Conservation (phyloP, 2,888 invertebrate genomes). For the Asteroscopus sphinx region DNA sequence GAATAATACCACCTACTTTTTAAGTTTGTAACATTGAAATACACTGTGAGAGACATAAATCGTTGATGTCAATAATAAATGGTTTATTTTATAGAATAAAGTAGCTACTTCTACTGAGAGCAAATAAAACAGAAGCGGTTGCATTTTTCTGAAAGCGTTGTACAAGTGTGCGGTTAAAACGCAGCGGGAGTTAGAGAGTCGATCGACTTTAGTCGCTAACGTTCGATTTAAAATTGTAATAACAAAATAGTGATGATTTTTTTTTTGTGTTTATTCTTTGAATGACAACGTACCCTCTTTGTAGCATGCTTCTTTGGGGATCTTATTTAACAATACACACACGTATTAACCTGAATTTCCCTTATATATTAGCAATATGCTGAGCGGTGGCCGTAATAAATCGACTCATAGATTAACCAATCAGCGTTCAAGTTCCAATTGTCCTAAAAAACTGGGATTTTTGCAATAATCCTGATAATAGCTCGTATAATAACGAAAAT, state of each 20-base stretch:
- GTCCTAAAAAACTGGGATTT: too few relatives aligned
- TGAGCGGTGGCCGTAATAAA: too few relatives aligned
- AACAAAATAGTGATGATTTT: not conserved
- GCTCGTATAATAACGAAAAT: too few relatives aligned
- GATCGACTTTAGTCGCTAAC: not conserved
- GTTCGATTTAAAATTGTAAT: not conserved
- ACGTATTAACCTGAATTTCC: too few relatives aligned
- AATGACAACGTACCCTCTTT: not conserved
- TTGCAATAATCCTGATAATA: too few relatives aligned
- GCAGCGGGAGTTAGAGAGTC: constrained; percentile 3
- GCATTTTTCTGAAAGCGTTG: constrained; percentile 36
- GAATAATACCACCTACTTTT: constrained; percentile 44
- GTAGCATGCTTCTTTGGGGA: not conserved
- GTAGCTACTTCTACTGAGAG: constrained; percentile 52
- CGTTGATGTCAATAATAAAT: constrained; percentile 61
- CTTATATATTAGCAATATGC: too few relatives aligned
- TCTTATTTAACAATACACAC: not conserved
- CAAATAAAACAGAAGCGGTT: constrained; percentile 53
- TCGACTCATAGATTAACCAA: too few relatives aligned
- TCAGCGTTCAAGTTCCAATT: too few relatives aligned
- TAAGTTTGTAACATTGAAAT: constrained; percentile 46
- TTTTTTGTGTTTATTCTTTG: too few relatives aligned
- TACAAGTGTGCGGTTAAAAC: constrained; percentile 28
- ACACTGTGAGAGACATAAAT: constrained; percentile 54
- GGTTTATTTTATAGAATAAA: constrained; percentile 62